A percentile compares a stretch with the other conserved stretches of the same genome.
These are phyloP conservation scores for Kryphioiulus occultus DNA, from an alignment of 2,888 invertebrate genomes.

Conservation along the genomic window DNA sequence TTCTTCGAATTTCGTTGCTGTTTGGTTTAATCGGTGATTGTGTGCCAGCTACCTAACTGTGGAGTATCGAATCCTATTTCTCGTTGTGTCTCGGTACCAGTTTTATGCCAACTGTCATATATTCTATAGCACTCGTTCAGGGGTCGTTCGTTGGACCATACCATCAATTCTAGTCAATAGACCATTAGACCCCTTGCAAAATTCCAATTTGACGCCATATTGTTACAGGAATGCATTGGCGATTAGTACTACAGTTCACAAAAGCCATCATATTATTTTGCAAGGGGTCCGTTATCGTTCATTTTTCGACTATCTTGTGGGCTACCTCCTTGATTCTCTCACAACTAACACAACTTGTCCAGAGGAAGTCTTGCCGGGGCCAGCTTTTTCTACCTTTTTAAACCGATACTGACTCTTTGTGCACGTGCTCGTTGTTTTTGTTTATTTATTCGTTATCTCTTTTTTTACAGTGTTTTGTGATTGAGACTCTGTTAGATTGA, in stretches of 20 bases:
- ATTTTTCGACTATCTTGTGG: background rate
- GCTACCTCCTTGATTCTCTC: background rate
- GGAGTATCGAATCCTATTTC: background rate
- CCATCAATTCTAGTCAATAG: background rate
- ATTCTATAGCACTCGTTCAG: background rate
- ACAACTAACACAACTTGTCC: background rate
- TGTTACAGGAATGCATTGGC: background rate
- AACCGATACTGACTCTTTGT: background rate
- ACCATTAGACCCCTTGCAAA: background rate
- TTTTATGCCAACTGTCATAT: background rate
- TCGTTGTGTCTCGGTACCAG: background rate
- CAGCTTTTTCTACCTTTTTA: constrained; percentile 35
- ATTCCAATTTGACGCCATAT: background rate
- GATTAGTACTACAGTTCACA: no score
- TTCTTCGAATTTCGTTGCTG: background rate
- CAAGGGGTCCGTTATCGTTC: background rate
- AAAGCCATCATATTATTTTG: background rate
- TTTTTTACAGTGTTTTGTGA: background rate
- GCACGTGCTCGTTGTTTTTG: background rate
- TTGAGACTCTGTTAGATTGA: background rate
- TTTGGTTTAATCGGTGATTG: background rate
- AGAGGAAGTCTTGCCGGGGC: background rate
- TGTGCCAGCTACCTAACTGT: background rate
- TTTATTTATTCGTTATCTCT: background rate
- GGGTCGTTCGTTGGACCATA: background rate